Evolutionary conservation across 2,797 vertebrate genomes (phyloP), one percentile per base, ranked within the genome.

Genomic region (Tadarida brasiliensis): DNA sequence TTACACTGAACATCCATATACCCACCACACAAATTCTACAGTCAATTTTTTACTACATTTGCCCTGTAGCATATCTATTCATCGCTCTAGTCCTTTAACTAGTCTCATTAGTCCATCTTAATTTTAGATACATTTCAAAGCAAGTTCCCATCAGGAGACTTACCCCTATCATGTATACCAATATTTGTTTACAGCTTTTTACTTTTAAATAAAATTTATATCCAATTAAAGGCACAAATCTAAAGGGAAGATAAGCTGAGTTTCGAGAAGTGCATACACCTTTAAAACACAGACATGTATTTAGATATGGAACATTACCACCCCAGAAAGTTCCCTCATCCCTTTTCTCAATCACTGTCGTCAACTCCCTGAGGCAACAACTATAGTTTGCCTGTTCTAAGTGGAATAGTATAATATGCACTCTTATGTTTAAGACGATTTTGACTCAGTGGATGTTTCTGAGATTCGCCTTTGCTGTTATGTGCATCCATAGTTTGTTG

Each of bases 211-310:
- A 49, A 65, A 80, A 44, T 44, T 44, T 44, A 44, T 44, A 44
- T 44, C 39, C 39, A 44, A 44, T 44, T 44, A 44, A 44, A 92
- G 57, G 49, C 49, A 85, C 51, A 77, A 47, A 47, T 68, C 35
- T 83, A 88, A 74, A 74, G 47, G 85, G 28, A 33, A 77, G 26
- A 76, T 84, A 65, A 85, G 56, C 87, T 71, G 56, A 94, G 22
- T 71, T 86, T 56, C 71, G 73, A 56, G 14, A 30, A 65, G 49
- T 59, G 57, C 35, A 16, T 57, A 57, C 35, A 83, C 16, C 39
- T 73, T 73, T 73, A 82, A 67, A 67, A 78, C 44, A 77, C 56
- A 90, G 59, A 47, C 12, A 70, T 7, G 28, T 81, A 4, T 65
- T 65, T 82, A 56, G 47, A 63, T 82, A 44, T 15, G 22, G 14